A percentile compares a stretch with the other conserved stretches of the same genome.
phyloP scores from a whole-genome alignment of 2,113 vertebrate species.

The Hippoglossus stenolepis region DNA sequence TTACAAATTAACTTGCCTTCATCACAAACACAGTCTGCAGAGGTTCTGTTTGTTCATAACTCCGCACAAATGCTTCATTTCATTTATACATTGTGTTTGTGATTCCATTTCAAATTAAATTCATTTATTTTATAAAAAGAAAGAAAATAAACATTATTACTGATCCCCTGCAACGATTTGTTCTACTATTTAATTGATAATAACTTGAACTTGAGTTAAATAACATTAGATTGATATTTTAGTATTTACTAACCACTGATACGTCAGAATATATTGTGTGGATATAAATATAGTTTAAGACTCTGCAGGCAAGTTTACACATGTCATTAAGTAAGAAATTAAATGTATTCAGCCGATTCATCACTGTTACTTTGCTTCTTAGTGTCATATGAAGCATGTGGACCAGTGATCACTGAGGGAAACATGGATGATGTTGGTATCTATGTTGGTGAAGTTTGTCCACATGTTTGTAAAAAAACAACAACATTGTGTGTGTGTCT shows the following conservation, averaged over 20 bases:
- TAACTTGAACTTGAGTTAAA: neutral
- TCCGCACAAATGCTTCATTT: neutral
- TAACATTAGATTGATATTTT: neutral
- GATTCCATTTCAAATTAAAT: neutral
- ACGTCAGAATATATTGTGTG: neutral
- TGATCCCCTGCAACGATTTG: too few species aligned
- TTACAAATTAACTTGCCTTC: neutral
- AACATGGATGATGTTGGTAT: neutral
- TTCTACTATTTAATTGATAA: too few species aligned
- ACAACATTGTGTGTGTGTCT: slow-evolving; percentile 25
- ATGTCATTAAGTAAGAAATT: neutral
- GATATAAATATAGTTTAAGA: neutral
- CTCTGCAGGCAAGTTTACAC: neutral
- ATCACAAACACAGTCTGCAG: neutral
- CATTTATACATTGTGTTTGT: neutral
- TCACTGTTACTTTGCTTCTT: neutral
- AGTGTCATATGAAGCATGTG: neutral
- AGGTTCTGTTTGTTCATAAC: neutral
- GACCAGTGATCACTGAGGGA: neutral
- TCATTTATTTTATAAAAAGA: too few species aligned
- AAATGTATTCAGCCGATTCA: neutral
- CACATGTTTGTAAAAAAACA: neutral
- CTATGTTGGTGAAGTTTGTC: neutral
- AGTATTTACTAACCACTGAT: neutral
- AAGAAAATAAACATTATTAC: too few species aligned